Percentiles rank a stretch among this genome's conserved stretches.
Conservation (phyloP, 2,113 vertebrate species). For the Ctenomys sociabilis region DNA sequence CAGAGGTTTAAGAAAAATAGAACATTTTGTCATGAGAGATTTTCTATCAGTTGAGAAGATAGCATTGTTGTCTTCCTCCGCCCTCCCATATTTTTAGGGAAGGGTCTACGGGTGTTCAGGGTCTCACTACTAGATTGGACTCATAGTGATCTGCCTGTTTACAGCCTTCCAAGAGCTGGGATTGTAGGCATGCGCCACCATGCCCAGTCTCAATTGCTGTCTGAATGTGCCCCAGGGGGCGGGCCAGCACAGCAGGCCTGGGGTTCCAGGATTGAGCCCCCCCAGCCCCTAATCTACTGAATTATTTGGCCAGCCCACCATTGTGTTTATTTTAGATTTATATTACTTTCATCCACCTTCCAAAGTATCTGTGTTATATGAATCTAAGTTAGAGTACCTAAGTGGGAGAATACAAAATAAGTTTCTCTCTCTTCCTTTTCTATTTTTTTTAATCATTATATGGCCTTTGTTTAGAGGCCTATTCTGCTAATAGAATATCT, state of each 20-base stretch:
- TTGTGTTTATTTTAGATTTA: slow-evolving; percentile 34
- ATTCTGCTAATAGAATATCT: neutral
- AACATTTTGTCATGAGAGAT: neutral
- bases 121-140: too few relatives aligned
- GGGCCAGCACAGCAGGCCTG: too few relatives aligned
- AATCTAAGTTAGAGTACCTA: neutral
- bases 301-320: too few relatives aligned
- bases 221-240: too few relatives aligned
- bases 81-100: too few relatives aligned
- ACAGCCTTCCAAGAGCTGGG: too few relatives aligned
- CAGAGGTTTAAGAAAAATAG: neutral
- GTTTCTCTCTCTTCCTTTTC: neutral
- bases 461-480: neutral
- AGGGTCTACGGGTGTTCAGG: too few relatives aligned
- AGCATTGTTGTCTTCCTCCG: neutral
- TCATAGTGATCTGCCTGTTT: too few relatives aligned
- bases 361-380: neutral
- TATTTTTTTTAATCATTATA: neutral
- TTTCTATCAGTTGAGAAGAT: neutral
- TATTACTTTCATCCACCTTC: neutral
- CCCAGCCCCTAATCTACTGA: too few relatives aligned
- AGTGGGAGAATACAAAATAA: neutral
- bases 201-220: too few relatives aligned
- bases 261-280: too few relatives aligned
- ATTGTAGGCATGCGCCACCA: too few relatives aligned